Conservation (phyloP, 2,888 invertebrate species). For the Campoletis raptor region DNA sequence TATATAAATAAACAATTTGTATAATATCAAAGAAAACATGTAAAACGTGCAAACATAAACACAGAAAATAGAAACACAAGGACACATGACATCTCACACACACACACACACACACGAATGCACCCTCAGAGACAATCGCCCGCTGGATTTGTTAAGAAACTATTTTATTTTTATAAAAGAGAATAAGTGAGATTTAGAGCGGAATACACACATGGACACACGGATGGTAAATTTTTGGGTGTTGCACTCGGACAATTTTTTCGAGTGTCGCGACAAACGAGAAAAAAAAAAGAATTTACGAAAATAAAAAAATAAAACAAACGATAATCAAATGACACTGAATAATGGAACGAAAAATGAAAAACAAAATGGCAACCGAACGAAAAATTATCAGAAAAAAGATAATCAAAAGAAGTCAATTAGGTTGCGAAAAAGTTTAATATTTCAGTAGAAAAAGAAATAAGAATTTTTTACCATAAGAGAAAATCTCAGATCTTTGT, state of each 20-base stretch:
- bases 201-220: conserved; percentile 44
- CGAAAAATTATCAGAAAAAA: conserved; percentile 49
- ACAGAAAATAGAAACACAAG: conserved; percentile 3
- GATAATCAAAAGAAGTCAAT: conserved; percentile 30
- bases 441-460: conserved; percentile 38
- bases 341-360: neutral
- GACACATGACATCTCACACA: conserved; percentile 2
- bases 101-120: neutral
- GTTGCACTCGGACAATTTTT: conserved; percentile 36
- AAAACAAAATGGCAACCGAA: conserved; percentile 21
- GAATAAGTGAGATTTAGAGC: conserved; percentile 66
- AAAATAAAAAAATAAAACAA: conserved; percentile 46
- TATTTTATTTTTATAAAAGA: conserved; percentile 73
- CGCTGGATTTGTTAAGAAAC: conserved; percentile 71
- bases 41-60: neutral
- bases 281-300: neutral
- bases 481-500: conserved; percentile 39
- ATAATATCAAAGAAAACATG: neutral
- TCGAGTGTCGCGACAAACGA: conserved; percentile 14
- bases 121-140: conserved; percentile 53
- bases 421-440: conserved; percentile 15
- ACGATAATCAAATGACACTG: conserved; percentile 30
- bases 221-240: conserved; percentile 38
- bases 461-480: conserved; percentile 8
- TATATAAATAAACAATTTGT: neutral